Percentiles rank a stretch among this genome's conserved stretches.
Evolutionary conservation across 2,113 vertebrate species (phyloP).

Genomic region (Chaenogobius annularis): DNA sequence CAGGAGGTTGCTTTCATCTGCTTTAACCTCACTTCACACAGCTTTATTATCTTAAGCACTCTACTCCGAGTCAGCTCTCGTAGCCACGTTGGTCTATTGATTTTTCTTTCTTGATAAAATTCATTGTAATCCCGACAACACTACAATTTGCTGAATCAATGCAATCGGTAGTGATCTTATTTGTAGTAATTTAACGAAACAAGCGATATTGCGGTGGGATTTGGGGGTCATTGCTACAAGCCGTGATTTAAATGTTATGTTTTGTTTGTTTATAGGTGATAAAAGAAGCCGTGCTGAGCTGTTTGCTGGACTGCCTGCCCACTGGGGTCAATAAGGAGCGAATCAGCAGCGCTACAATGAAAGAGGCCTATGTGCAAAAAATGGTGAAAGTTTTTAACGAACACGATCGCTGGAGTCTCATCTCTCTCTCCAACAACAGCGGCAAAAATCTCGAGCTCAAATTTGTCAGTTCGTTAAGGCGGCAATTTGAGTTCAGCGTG

Average conservation of each 20-base stretch:
- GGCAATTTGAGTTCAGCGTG: constrained; percentile 97
- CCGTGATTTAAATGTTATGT: constrained; percentile 37
- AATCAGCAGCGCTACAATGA: constrained; percentile 90
- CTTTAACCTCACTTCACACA: constrained; percentile 1
- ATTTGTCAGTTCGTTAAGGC: constrained; percentile 87
- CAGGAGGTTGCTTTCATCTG: not conserved
- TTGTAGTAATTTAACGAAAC: not conserved
- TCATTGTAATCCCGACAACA: constrained; percentile 12
- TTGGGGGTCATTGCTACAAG: constrained; percentile 24
- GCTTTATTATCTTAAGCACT: not conserved
- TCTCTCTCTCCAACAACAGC: constrained; percentile 93
- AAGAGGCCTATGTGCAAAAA: constrained; percentile 95
- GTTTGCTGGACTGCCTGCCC: constrained; percentile 88
- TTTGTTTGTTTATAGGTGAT: constrained; percentile 81
- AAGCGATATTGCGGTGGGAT: constrained; percentile 14
- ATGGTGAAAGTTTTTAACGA: constrained; percentile 94
- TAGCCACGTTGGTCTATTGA: constrained; percentile 1
- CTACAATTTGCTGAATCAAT: constrained; percentile 31
- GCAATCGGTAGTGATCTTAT: not conserved
- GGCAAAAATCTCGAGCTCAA: constrained; percentile 97
- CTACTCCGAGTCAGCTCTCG: not conserved
- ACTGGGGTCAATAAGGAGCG: constrained; percentile 92
- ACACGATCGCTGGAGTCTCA: constrained; percentile 94
- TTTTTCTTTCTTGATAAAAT: constrained; percentile 22
- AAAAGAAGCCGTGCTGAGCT: constrained; percentile 89